Evolutionary conservation across 2,113 vertebrate genomes (phyloP).

Genomic region (Bubo bubo): DNA sequence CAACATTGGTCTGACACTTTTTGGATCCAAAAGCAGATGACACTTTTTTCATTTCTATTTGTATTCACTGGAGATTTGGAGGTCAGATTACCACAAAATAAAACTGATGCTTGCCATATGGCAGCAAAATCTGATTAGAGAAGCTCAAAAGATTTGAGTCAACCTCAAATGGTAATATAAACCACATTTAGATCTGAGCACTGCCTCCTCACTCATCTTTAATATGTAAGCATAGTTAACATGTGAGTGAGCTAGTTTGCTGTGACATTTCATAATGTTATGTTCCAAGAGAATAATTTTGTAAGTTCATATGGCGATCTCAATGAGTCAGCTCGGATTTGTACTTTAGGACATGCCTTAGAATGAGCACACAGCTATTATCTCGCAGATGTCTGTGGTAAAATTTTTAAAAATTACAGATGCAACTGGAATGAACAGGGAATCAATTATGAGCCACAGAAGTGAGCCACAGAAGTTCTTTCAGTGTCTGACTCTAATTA

Average conservation of each 20-base stretch:
- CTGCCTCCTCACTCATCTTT: not conserved
- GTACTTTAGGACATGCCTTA: constrained; percentile 4
- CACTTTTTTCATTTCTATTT: not conserved
- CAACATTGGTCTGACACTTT: not conserved
- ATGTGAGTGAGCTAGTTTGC: not conserved
- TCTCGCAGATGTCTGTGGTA: not conserved
- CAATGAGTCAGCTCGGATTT: not conserved
- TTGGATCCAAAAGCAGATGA: not conserved
- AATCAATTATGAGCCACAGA: constrained; percentile 2
- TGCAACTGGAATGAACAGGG: not conserved
- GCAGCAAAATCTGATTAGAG: not conserved
- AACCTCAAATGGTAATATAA: not conserved
- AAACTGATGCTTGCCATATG: not conserved
- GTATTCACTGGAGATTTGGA: not conserved
- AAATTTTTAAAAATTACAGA: not conserved
- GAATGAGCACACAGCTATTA: constrained; percentile 7
- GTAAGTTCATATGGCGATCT: not conserved
- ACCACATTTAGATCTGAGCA: not conserved
- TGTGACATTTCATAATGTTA: not conserved
- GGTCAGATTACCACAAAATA: not conserved
- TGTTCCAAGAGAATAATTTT: constrained; percentile 7
- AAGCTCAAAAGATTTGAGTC: not conserved
- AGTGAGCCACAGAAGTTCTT: constrained; percentile 22
- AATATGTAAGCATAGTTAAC: not conserved
- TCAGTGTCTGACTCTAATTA: constrained; percentile 1